Percentiles rank a stretch among this genome's conserved stretches.
phyloP scores from a whole-genome alignment of 2,888 invertebrate genomes.

The Antheraea yamamai region DNA sequence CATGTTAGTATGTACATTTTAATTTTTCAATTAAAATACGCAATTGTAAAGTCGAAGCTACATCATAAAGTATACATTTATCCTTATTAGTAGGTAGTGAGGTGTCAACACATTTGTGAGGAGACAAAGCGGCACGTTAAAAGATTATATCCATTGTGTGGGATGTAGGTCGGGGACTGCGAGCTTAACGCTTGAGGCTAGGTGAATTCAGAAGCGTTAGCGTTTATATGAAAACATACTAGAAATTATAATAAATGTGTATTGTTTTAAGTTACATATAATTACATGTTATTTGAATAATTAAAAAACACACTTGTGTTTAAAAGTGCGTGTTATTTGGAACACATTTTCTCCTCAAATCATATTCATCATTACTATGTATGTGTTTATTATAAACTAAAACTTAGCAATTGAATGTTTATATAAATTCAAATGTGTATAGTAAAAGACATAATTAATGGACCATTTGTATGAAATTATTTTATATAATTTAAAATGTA shows the following conservation, averaged over 20 bases:
- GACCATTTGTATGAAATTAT: not conserved
- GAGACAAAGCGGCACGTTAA: conserved; percentile 61
- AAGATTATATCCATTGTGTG: conserved; percentile 61
- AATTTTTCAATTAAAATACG: conserved; percentile 14
- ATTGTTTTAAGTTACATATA: not conserved
- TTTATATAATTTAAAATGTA: not conserved
- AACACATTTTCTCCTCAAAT: not conserved
- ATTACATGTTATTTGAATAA: not conserved
- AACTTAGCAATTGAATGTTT: not conserved
- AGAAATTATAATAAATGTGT: not conserved
- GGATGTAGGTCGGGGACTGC: conserved; percentile 44
- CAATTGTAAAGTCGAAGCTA: conserved; percentile 21
- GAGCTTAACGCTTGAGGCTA: conserved; percentile 13
- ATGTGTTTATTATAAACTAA: not conserved
- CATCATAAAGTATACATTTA: conserved; percentile 38
- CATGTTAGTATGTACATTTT: not conserved
- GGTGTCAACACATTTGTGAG: conserved; percentile 42
- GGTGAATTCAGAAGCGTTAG: conserved; percentile 21
- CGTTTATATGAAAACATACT: not conserved
- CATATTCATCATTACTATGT: not conserved
- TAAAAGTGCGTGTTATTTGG: not conserved
- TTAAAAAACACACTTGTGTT: not conserved
- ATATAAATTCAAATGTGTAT: no score
- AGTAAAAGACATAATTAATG: no score
- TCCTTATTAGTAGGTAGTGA: conserved; percentile 46